Conservation (phyloP, 2,888 invertebrate species). For the Drosophila incognita region DNA sequence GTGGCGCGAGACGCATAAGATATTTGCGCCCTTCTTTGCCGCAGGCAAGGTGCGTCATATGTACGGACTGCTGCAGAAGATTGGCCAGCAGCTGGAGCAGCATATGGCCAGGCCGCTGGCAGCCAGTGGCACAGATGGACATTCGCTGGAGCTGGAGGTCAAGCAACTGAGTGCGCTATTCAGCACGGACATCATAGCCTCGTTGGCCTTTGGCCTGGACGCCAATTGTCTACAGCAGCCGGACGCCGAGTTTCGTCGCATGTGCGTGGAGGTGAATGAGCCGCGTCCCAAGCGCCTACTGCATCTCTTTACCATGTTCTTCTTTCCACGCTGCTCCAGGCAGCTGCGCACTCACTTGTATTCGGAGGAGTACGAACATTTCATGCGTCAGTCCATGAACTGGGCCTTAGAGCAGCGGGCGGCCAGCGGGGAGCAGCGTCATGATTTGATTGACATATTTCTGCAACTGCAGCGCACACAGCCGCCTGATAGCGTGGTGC, state of each 20-base stretch:
- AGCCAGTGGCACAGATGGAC: not conserved
- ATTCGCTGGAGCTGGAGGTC: constrained; percentile 65
- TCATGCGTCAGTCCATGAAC: constrained; percentile 84
- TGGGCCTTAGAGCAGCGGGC: constrained; percentile 84
- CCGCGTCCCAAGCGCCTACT: constrained; percentile 78
- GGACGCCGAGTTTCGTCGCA: constrained; percentile 83
- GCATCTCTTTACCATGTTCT: constrained; percentile 84
- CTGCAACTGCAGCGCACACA: constrained; percentile 82
- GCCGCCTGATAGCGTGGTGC: constrained; percentile 55
- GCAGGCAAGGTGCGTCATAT: constrained; percentile 82
- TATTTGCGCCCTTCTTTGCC: constrained; percentile 85
- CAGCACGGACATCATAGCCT: constrained; percentile 85
- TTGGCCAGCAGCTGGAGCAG: constrained; percentile 76
- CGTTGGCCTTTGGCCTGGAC: constrained; percentile 85
- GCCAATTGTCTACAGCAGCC: constrained; percentile 85
- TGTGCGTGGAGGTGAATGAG: constrained; percentile 84
- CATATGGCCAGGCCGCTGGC: constrained; percentile 59
- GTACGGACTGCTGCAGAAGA: constrained; percentile 77
- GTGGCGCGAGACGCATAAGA: constrained; percentile 84
- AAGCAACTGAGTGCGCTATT: constrained; percentile 81
- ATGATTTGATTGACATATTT: constrained; percentile 86
- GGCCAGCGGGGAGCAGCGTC: constrained; percentile 80
- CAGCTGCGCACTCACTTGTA: constrained; percentile 77
- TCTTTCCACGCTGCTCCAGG: constrained; percentile 82
- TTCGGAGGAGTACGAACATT: constrained; percentile 75